These are phyloP conservation scores for Gorsachius goisagi DNA, from an alignment of 2,113 vertebrate genomes.

Conservation along the genomic window DNA sequence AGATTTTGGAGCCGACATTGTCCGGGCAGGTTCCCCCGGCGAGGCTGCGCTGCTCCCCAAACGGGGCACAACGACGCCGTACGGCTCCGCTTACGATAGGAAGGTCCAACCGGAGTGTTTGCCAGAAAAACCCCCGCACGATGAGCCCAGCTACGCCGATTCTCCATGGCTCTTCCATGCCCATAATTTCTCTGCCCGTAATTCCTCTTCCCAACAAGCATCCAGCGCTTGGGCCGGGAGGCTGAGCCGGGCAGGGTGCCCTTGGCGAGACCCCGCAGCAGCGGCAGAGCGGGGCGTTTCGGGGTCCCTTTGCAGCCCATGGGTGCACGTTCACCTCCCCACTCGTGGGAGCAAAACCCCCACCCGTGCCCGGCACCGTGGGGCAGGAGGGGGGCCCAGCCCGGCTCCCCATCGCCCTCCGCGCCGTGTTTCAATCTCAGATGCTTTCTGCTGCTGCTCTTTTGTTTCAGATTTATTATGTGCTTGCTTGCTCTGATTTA, in stretches of 20 bases:
- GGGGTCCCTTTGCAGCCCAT: rapidly evolving
- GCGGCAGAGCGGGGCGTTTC: rapidly evolving
- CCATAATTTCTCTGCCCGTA: rapidly evolving
- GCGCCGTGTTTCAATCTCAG: rapidly evolving
- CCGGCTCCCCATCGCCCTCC: not conserved
- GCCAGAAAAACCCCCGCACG: not conserved
- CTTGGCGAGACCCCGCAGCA: rapidly evolving
- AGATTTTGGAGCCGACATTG: not conserved
- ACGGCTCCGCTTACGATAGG: rapidly evolving
- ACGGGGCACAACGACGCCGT: rapidly evolving
- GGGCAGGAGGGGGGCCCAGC: not conserved
- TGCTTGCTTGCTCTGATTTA: not conserved
- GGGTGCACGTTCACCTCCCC: rapidly evolving
- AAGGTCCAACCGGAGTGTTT: not conserved
- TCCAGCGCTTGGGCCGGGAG: not conserved
- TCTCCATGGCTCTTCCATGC: not conserved
- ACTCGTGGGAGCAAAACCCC: rapidly evolving
- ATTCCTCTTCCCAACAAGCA: not conserved
- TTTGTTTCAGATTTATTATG: not conserved
- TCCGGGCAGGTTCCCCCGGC: not conserved
- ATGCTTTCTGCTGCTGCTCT: not conserved
- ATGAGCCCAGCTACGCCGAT: rapidly evolving
- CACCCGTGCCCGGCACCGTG: rapidly evolving
- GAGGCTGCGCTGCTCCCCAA: not conserved
- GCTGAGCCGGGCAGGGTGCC: not conserved